These are phyloP conservation scores for Zootermopsis nevadensis DNA, from an alignment of 2,888 invertebrate species.

Conservation along the genomic window DNA sequence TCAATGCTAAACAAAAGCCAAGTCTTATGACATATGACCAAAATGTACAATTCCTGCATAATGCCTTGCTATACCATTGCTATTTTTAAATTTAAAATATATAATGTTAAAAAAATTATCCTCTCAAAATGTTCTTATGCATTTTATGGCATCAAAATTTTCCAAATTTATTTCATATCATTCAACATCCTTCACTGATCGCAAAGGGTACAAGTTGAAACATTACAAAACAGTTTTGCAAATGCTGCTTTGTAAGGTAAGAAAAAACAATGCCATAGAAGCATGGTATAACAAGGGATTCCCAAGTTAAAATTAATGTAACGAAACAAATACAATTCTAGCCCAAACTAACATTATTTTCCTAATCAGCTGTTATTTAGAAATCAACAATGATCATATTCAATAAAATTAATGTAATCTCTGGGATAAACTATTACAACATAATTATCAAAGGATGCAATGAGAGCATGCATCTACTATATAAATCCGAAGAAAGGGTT, in stretches of 20 bases:
- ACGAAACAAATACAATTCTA: neutral
- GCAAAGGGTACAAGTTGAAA: too few species aligned
- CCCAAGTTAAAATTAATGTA: neutral
- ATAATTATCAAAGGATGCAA: constrained; percentile 3
- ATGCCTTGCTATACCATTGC: neutral
- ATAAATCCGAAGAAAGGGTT: neutral
- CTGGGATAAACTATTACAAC: neutral
- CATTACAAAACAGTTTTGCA: too few species aligned
- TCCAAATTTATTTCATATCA: too few species aligned
- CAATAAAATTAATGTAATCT: neutral
- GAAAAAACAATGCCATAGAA: too few species aligned
- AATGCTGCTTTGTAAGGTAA: too few species aligned
- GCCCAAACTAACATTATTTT: constrained; percentile 5
- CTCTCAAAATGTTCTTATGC: too few species aligned
- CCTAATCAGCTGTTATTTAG: constrained; percentile 13
- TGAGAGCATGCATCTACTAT: constrained; percentile 13
- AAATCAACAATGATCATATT: neutral
- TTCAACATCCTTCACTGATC: too few species aligned
- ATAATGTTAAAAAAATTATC: too few species aligned
- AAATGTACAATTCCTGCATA: neutral
- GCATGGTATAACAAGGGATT: neutral
- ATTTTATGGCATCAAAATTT: too few species aligned
- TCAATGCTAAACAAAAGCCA: neutral
- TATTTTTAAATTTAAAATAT: too few species aligned
- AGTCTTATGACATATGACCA: neutral